Base-by-base conservation (phyloP, 35 echinoderm and acorn worm species). In the Heliocidaris tuberculata region DNA sequence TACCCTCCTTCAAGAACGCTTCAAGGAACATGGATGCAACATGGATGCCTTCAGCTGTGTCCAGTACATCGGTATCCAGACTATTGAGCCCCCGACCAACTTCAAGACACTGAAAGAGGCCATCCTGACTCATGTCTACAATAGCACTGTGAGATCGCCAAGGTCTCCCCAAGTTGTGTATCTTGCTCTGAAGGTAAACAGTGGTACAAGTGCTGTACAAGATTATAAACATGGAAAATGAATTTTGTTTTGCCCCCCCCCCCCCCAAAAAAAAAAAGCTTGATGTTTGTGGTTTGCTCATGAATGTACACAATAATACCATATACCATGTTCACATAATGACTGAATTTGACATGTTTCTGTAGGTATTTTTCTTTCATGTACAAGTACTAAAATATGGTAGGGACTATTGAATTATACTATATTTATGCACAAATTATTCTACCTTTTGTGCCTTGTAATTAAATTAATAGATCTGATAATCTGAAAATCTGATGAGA, bases 31-130 rank as follows among this genome's bases (percentile, higher is more conserved):
- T 61, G 94, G 95, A 16, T 94, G 94, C 92, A 93, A 94, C 94
- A 97, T 99, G 49, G 94, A 92, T 27, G 98, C 98, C 30, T 99
- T 99, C 95, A 96, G 97, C 86, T 96, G 97, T 93, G 65, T 99
- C 0, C 98, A 97, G 88, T 99, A 99, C 48, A 93, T 99, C 31
- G 98, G 98, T 13, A 97, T 95, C 24, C 97, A 97, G 85, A 97
- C 96, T 10, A 32, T 95, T 4, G 13, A 50, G 13, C 93, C 94
- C 16, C 97, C 96, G n/a, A 97, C 97, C 13, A 86, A 97, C 88
- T 99, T 97, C 95, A 96, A 65, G 9, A 94, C 92, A 12, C 94
- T 97, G 10, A 86, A 87, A 60, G 94, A 87, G 92, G 95, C 92
- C 88, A 94, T 97, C 88, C 59, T 94, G 94, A 93, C 94, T 32